Percentiles rank a stretch among this genome's conserved stretches.
Evolutionary conservation across 2,113 vertebrate genomes (phyloP).

Genomic region (Cololabis saira): DNA sequence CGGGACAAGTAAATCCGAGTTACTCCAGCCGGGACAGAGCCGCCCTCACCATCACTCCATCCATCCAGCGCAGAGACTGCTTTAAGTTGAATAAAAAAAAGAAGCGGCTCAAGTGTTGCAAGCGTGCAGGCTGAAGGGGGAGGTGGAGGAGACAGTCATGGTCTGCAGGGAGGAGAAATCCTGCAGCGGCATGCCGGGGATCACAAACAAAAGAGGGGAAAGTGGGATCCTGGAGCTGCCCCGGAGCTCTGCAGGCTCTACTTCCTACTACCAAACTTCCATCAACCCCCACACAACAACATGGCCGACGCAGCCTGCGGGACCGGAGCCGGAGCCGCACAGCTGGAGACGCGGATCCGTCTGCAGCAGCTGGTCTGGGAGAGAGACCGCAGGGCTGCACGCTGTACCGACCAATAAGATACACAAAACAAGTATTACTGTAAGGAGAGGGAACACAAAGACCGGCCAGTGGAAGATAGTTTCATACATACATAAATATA

Average conservation of each 20-base stretch:
- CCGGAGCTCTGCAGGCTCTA: conserved; percentile 49
- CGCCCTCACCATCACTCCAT: conserved; percentile 63
- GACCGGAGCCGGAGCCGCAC: conserved; percentile 62
- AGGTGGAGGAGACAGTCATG: conserved; percentile 30
- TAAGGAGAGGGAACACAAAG: background rate
- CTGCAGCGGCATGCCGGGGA: conserved; percentile 35
- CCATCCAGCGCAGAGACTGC: conserved; percentile 45
- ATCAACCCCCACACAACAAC: conserved; percentile 73
- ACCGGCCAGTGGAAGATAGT: background rate
- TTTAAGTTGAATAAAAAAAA: conserved; percentile 50
- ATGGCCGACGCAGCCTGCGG: conserved; percentile 73
- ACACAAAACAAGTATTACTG: too few relatives aligned
- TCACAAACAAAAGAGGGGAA: background rate
- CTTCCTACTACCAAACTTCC: conserved; percentile 73
- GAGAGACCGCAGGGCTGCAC: background rate
- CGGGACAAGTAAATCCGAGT: conserved; percentile 32
- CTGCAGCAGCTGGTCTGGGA: conserved; percentile 38
- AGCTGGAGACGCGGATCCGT: conserved; percentile 59
- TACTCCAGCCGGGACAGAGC: conserved; percentile 61
- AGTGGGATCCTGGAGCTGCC: conserved; percentile 46
- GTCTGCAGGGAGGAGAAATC: conserved; percentile 13
- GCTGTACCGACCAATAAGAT: background rate
- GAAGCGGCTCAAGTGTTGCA: conserved; percentile 22
- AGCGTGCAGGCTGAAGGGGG: background rate
- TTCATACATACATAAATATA: background rate